phyloP scores from a whole-genome alignment of 2,888 invertebrate species.

The Lapara coniferarum region DNA sequence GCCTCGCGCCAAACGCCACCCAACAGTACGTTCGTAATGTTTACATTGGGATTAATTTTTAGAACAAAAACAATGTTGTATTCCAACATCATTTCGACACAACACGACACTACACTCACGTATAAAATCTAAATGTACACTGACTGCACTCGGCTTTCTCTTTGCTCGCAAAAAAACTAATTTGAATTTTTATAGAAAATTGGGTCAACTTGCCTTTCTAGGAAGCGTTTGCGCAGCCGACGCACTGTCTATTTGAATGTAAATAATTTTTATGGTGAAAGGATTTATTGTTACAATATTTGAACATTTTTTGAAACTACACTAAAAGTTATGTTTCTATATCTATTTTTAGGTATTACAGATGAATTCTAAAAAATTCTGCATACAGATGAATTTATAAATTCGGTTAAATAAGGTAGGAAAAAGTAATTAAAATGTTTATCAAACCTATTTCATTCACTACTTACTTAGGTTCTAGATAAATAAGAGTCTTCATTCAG shows the following conservation, averaged over 20 bases:
- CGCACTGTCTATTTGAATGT: constrained; percentile 41
- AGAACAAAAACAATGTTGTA: constrained; percentile 49
- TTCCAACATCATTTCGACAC: constrained; percentile 50
- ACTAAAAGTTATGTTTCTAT: no score
- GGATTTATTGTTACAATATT: constrained; percentile 25
- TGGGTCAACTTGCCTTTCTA: constrained; percentile 69
- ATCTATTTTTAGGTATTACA: no score
- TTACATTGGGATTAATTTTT: constrained; percentile 51
- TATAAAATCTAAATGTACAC: constrained; percentile 63
- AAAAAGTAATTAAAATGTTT: no score
- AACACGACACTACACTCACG: constrained; percentile 67
- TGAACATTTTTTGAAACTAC: not conserved
- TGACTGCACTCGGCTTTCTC: constrained; percentile 72
- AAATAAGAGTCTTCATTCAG: no score
- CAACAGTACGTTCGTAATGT: constrained; percentile 47
- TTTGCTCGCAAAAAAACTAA: constrained; percentile 75
- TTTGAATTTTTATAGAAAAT: constrained; percentile 80
- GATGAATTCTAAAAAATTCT: no score
- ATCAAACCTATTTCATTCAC: no score
- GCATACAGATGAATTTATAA: no score
- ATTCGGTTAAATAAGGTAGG: no score
- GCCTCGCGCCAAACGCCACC: constrained; percentile 52
- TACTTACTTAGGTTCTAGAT: no score
- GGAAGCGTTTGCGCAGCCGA: constrained; percentile 56
- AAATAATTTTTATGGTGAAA: constrained; percentile 34